Conservation (phyloP, 2,113 vertebrate species). For the Protobothrops flavoviridis region DNA sequence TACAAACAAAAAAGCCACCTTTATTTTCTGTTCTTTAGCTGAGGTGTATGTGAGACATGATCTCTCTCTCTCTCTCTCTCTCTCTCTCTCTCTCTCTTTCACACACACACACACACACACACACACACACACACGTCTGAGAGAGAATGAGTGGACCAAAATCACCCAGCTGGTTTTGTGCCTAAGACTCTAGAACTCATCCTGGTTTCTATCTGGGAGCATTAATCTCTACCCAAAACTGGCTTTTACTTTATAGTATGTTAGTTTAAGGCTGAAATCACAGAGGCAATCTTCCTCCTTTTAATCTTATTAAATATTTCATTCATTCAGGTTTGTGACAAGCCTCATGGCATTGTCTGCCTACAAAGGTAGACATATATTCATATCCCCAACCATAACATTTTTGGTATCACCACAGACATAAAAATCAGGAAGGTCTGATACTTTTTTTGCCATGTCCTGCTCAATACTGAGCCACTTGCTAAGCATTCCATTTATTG, state of each 20-base stretch:
- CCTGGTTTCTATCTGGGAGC: no score
- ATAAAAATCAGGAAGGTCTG: neutral
- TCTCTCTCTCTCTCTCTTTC: no score
- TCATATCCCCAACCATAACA: neutral
- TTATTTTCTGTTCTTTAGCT: neutral
- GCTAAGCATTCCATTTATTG: neutral
- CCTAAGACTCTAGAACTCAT: no score
- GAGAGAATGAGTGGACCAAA: no score
- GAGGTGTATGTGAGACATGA: no score
- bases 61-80: no score
- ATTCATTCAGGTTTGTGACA: neutral
- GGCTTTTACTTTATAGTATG: neutral
- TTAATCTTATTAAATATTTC: neutral
- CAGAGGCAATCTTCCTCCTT: neutral
- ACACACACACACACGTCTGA: no score
- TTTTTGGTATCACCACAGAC: neutral
- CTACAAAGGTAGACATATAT: neutral
- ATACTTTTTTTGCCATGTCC: neutral
- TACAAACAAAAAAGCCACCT: neutral
- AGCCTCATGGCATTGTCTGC: neutral
- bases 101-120: no score
- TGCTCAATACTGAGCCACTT: neutral
- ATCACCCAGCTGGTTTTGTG: no score
- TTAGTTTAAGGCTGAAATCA: neutral
- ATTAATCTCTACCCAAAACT: no score